These are phyloP conservation scores for Ctenodactylus gundi DNA, from an alignment of 2,113 vertebrate species.

Conservation along the genomic window DNA sequence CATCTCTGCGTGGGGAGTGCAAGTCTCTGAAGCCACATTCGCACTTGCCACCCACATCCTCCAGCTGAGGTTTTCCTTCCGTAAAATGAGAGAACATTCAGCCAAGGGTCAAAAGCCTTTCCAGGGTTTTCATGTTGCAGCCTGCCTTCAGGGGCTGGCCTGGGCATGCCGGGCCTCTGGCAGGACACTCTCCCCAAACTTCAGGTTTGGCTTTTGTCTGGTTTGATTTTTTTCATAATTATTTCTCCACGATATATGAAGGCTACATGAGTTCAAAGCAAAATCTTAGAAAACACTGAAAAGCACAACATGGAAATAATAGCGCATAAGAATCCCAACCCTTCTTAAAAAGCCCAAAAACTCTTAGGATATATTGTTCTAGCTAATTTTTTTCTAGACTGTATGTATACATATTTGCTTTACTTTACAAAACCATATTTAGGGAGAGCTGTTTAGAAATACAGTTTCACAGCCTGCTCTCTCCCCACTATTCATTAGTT, in stretches of 20 bases:
- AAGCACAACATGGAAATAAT: neutral
- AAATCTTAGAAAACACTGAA: constrained; percentile 18
- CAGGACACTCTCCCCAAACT: neutral
- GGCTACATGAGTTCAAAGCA: neutral
- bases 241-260: neutral
- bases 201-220: neutral
- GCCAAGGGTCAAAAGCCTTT: neutral
- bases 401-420: neutral
- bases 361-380: neutral
- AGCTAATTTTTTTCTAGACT: neutral
- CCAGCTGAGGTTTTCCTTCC: constrained; percentile 22
- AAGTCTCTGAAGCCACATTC: neutral
- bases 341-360: neutral
- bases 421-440: neutral
- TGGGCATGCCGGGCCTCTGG: neutral
- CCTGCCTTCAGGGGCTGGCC: fast-evolving
- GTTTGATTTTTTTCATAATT: neutral
- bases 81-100: neutral
- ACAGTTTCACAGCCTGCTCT: neutral
- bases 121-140: neutral
- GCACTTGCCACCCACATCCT: neutral
- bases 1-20: neutral
- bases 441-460: neutral
- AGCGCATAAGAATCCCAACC: neutral
- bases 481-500: neutral